Evolutionary conservation across 2,797 vertebrate genomes (phyloP).

Genomic region (Dromococcyx pavoninus): DNA sequence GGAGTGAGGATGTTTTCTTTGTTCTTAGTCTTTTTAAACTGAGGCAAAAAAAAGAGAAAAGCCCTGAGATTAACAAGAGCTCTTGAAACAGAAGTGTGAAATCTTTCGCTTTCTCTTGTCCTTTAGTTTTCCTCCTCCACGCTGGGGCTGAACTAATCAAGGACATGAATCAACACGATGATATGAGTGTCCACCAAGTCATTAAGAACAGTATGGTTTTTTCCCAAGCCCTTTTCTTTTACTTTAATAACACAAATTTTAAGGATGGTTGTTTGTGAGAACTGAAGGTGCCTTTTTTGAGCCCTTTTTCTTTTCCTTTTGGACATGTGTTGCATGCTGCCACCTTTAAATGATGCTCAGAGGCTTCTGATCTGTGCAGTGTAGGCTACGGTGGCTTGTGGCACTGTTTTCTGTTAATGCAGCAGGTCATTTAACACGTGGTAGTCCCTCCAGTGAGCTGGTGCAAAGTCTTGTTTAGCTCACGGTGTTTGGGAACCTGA

Average conservation of each 20-base stretch:
- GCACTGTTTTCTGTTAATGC: not conserved
- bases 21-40: not conserved
- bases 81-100: not conserved
- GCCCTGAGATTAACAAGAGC: not conserved
- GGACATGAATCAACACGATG: not conserved
- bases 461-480: not conserved
- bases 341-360: not conserved
- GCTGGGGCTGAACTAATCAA: not conserved
- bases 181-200: not conserved
- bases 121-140: not conserved
- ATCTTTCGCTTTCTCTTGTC: not conserved
- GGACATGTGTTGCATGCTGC: not conserved
- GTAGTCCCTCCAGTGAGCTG: not conserved
- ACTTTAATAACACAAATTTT: not conserved
- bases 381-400: not conserved
- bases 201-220: not conserved
- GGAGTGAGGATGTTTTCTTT: not conserved
- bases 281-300: not conserved
- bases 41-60: not conserved
- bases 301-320: too few relatives aligned
- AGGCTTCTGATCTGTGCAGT: not conserved
- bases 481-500: not conserved
- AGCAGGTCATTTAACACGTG: conserved; percentile 3
- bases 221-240: not conserved
- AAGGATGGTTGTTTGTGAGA: not conserved